A percentile compares a stretch with the other conserved stretches of the same genome.
These are phyloP conservation scores for Struthidea cinerea DNA, from an alignment of 2,113 vertebrate species.

Conservation along the genomic window DNA sequence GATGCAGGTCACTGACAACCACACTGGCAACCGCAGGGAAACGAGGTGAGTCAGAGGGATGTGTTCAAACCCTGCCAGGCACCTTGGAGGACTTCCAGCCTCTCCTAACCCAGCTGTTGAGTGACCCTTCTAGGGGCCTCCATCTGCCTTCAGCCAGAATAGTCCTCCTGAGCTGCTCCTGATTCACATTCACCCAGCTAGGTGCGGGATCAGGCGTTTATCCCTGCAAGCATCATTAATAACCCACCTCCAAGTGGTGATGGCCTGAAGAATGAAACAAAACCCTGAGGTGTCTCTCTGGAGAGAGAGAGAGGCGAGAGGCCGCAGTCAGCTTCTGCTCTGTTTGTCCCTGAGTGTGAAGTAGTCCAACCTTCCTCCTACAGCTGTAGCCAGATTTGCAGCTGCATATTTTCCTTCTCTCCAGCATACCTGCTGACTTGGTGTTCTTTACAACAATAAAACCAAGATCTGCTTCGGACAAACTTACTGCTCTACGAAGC, in stretches of 20 bases:
- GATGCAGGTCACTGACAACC: neutral
- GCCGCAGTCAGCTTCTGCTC: neutral
- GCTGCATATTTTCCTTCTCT: neutral
- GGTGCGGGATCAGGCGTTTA: neutral
- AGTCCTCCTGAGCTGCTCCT: neutral
- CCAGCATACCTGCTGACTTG: neutral
- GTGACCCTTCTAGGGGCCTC: neutral
- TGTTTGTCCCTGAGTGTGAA: neutral
- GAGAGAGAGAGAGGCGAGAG: neutral
- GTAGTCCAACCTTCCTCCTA: neutral
- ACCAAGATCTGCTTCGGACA: neutral
- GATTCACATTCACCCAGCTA: neutral
- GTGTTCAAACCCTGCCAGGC: neutral
- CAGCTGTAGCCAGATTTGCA: neutral
- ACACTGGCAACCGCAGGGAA: neutral
- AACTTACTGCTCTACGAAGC: neutral
- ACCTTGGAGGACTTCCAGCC: neutral
- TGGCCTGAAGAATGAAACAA: neutral
- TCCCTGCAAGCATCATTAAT: neutral
- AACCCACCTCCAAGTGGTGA: neutral
- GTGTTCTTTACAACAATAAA: neutral
- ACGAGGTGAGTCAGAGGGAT: neutral
- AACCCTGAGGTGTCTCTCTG: neutral
- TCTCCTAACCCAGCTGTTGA: neutral
- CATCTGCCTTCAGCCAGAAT: neutral